Evolutionary conservation across 37 sponge, comb jelly and placozoan species (phyloP).

Genomic region (Axinella damicornis): DNA sequence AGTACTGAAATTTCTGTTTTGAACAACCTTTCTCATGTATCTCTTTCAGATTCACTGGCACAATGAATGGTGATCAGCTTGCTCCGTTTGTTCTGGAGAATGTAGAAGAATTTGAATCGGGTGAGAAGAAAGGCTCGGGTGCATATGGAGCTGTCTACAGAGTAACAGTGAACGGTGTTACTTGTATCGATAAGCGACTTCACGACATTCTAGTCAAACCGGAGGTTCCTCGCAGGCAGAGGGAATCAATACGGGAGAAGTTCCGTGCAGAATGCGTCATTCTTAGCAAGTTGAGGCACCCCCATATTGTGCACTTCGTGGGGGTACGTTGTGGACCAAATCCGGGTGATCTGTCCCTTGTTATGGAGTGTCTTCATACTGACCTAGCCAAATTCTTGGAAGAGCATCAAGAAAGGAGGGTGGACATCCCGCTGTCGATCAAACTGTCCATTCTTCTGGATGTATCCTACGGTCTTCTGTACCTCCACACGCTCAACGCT

Average conservation of each 20-base stretch:
- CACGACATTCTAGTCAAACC: slow-evolving; percentile 11
- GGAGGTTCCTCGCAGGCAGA: not conserved
- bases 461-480: slow-evolving; percentile 26
- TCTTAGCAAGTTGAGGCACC: slow-evolving; percentile 34
- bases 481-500: slow-evolving; percentile 20
- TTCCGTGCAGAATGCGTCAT: slow-evolving; percentile 31
- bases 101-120: slow-evolving; percentile 30
- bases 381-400: slow-evolving; percentile 8
- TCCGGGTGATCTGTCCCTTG: slow-evolving; percentile 12
- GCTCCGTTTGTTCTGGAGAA: not conserved
- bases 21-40: too few species aligned
- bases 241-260: not conserved
- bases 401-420: too few species aligned
- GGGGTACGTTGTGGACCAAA: slow-evolving; percentile 30
- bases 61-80: not conserved
- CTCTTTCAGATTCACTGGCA: too few species aligned
- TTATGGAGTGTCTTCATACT: slow-evolving; percentile 5
- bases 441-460: slow-evolving; percentile 39
- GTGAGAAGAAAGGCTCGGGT: slow-evolving; percentile 31
- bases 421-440: not conserved
- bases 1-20: too few species aligned
- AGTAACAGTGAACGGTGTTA: slow-evolving; percentile 13
- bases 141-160: slow-evolving; percentile 39
- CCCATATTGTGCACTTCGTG: slow-evolving; percentile 38
- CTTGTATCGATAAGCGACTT: slow-evolving; percentile 28